Percentiles rank a stretch among this genome's conserved stretches.
Evolutionary conservation across 1,140 invertebrate genomes (phyloP).

Genomic region (Trypoxylus dichotomus): DNA sequence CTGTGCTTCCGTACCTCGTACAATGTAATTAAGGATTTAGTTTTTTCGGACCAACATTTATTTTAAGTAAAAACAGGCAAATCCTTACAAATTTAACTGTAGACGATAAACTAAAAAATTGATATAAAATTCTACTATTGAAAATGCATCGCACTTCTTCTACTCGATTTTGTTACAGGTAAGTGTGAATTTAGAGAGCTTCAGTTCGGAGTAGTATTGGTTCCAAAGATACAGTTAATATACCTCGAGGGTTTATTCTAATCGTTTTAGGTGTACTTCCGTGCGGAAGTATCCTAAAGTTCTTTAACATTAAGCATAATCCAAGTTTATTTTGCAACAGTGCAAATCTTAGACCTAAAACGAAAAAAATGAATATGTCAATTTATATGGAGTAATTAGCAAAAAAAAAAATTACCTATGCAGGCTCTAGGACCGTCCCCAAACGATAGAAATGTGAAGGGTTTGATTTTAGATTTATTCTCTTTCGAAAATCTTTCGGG

Average conservation of each 20-base stretch:
- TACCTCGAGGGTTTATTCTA: background rate
- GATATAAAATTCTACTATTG: too few species aligned
- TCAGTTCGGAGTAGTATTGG: background rate
- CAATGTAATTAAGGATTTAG: too few species aligned
- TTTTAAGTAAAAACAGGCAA: too few species aligned
- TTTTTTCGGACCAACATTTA: too few species aligned
- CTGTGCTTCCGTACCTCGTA: too few species aligned
- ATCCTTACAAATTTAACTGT: too few species aligned
- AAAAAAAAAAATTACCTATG: slow-evolving; percentile 56
- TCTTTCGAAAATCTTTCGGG: slow-evolving; percentile 66
- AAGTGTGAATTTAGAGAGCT: too few species aligned
- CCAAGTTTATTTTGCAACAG: background rate
- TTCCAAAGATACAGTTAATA: background rate
- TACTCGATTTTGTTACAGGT: too few species aligned
- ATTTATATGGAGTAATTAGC: background rate
- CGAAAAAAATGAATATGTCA: background rate
- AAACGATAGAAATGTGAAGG: slow-evolving; percentile 65
- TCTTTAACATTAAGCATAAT: background rate
- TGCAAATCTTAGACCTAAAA: slow-evolving; percentile 4
- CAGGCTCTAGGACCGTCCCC: slow-evolving; percentile 70
- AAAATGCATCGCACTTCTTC: too few species aligned
- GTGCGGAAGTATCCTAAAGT: background rate
- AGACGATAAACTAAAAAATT: too few species aligned
- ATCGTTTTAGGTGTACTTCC: background rate
- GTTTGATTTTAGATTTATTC: slow-evolving; percentile 52